Percentiles rank a stretch among this genome's conserved stretches.
phyloP scores from a whole-genome alignment of 2,888 invertebrate species.

The Thymelicus lineola region DNA sequence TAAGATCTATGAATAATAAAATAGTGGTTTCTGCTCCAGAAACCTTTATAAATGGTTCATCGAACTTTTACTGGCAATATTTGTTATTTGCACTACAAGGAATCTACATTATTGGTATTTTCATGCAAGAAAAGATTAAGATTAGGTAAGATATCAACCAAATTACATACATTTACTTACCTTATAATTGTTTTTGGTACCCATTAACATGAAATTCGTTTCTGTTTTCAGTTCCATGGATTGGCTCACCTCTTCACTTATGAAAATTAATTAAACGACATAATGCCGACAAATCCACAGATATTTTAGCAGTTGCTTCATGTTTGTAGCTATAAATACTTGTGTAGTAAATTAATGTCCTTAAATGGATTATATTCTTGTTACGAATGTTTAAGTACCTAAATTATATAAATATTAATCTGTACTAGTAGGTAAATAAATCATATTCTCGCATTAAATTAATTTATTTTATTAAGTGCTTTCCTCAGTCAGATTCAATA shows the following conservation, averaged over 20 bases:
- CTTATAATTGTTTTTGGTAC: background rate
- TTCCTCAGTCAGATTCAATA: too few relatives aligned
- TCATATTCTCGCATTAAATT: background rate
- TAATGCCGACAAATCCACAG: background rate
- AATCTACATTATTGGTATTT: slow-evolving; percentile 62
- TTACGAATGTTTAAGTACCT: slow-evolving; percentile 22
- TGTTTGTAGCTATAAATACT: too few relatives aligned
- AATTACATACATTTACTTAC: background rate
- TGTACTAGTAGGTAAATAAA: background rate
- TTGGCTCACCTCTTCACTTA: slow-evolving; percentile 55
- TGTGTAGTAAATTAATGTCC: background rate
- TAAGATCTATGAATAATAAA: background rate
- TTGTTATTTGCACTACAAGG: slow-evolving; percentile 69
- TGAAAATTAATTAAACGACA: slow-evolving; percentile 64
- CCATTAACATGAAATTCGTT: slow-evolving; percentile 1
- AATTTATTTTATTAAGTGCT: background rate
- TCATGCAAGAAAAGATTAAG: slow-evolving; percentile 50
- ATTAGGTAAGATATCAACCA: slow-evolving; percentile 13
- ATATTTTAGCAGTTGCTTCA: slow-evolving; percentile 10
- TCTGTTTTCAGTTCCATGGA: slow-evolving; percentile 55
- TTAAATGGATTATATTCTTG: slow-evolving; percentile 34
- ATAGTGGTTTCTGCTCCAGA: background rate
- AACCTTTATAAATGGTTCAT: background rate
- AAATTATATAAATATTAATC: background rate
- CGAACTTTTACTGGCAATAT: slow-evolving; percentile 57